These are phyloP conservation scores for Campylomormyrus tamandua DNA, from an alignment of 2,113 vertebrate species.

Conservation along the genomic window DNA sequence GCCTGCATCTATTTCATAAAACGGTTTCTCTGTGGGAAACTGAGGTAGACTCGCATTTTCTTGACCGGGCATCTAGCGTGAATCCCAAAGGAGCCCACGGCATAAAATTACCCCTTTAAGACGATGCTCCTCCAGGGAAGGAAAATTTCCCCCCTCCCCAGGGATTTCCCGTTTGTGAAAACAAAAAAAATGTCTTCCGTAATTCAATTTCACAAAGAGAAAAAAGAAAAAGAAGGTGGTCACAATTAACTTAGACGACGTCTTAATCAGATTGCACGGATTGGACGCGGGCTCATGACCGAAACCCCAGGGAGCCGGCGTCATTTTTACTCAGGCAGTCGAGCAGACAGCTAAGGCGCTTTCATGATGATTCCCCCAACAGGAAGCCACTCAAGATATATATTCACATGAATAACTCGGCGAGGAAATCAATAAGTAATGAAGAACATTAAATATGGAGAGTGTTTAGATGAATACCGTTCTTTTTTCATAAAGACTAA, in stretches of 20 bases:
- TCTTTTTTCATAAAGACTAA: neutral
- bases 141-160: slow-evolving; percentile 14
- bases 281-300: slow-evolving; percentile 22
- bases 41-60: neutral
- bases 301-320: slow-evolving; percentile 26
- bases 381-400: slow-evolving; percentile 8
- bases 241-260: slow-evolving; percentile 40
- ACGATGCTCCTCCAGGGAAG: neutral
- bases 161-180: slow-evolving; percentile 26
- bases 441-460: slow-evolving; percentile 19
- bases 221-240: slow-evolving; percentile 28
- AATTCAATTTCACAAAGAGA: slow-evolving; percentile 39
- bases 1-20: neutral
- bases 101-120: neutral
- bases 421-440: slow-evolving; percentile 12
- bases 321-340: slow-evolving; percentile 35
- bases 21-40: neutral
- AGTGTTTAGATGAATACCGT: neutral
- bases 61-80: neutral
- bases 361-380: slow-evolving; percentile 32
- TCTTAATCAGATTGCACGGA: slow-evolving; percentile 42
- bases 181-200: slow-evolving; percentile 26
- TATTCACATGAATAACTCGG: slow-evolving; percentile 16
- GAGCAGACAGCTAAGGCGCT: slow-evolving; percentile 37
- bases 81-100: neutral